Evolutionary conservation across 2,797 vertebrate species (phyloP).

Genomic region (Hylomyscus alleni): DNA sequence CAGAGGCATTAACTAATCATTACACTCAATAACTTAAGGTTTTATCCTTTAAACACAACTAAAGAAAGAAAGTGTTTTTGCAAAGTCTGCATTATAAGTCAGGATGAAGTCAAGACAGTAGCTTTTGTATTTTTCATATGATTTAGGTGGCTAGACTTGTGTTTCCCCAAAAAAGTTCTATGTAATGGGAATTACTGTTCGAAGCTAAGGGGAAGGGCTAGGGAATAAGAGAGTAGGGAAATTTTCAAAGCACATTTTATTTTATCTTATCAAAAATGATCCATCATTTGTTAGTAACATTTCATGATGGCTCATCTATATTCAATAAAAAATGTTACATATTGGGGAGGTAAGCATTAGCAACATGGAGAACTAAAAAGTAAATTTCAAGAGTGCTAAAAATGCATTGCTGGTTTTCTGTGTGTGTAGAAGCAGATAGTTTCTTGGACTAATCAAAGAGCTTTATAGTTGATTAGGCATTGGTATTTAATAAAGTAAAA

Average conservation of each 20-base stretch:
- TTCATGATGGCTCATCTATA: not conserved
- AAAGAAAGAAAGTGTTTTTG: conserved; percentile 47
- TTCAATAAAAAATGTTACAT: not conserved
- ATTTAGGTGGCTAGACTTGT: not conserved
- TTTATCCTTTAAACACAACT: conserved; percentile 53
- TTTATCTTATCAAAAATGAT: not conserved
- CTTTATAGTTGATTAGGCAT: not conserved
- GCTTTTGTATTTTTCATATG: not conserved
- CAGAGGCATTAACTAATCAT: conserved; percentile 57
- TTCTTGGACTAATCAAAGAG: not conserved
- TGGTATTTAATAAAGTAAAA: not conserved
- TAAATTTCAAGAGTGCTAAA: not conserved
- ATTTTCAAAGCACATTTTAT: not conserved
- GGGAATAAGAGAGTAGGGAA: not conserved
- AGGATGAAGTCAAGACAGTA: not conserved
- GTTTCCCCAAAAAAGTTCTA: not conserved
- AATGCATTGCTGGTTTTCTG: not conserved
- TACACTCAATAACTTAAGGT: conserved; percentile 46
- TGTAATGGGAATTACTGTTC: not conserved
- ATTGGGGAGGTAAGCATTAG: not conserved
- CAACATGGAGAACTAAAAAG: not conserved
- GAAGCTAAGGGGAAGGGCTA: fast-evolving
- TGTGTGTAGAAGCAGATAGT: not conserved
- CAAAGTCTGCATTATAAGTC: not conserved
- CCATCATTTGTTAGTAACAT: not conserved